A percentile compares a stretch with the other conserved stretches of the same genome.
Conservation (phyloP, 1,140 invertebrate genomes). For the Drosophila kurseongensis region DNA sequence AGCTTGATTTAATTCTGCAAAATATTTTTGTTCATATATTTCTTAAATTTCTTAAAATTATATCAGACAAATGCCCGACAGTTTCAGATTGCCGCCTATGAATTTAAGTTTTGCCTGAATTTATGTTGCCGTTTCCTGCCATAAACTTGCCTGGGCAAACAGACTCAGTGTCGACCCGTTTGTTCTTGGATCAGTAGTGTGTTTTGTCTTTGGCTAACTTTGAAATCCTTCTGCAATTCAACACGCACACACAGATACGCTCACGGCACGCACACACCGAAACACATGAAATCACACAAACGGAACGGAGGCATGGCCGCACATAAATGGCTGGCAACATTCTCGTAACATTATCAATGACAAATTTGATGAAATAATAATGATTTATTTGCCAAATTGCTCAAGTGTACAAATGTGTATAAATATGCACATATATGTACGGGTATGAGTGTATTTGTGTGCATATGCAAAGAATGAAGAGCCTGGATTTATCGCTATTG, state of each 20-base stretch:
- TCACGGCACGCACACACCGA: slow-evolving; percentile 6
- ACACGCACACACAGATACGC: slow-evolving; percentile 5
- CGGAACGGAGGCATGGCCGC: slow-evolving; percentile 7
- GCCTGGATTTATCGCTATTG: slow-evolving; percentile 59
- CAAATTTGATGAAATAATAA: slow-evolving; percentile 83
- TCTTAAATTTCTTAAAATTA: slow-evolving; percentile 25
- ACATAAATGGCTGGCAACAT: slow-evolving; percentile 59
- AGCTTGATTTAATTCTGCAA: neutral
- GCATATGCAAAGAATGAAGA: slow-evolving; percentile 62
- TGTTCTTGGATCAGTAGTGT: slow-evolving; percentile 38
- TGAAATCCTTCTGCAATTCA: slow-evolving; percentile 41
- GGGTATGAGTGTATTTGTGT: slow-evolving; percentile 12
- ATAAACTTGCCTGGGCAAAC: slow-evolving; percentile 45
- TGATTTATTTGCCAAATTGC: slow-evolving; percentile 81
- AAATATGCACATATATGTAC: slow-evolving; percentile 39
- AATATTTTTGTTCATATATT: slow-evolving; percentile 6
- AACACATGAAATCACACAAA: slow-evolving; percentile 12
- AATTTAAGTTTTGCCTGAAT: slow-evolving; percentile 37
- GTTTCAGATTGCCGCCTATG: slow-evolving; percentile 15
- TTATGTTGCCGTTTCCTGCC: slow-evolving; percentile 46
- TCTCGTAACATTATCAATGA: slow-evolving; percentile 76
- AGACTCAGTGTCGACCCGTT: slow-evolving; percentile 29
- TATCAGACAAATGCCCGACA: slow-evolving; percentile 9
- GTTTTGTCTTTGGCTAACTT: slow-evolving; percentile 43
- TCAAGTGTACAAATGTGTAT: slow-evolving; percentile 66